These are phyloP conservation scores for Salarias fasciatus DNA, from an alignment of 2,797 vertebrate species.

Conservation along the genomic window DNA sequence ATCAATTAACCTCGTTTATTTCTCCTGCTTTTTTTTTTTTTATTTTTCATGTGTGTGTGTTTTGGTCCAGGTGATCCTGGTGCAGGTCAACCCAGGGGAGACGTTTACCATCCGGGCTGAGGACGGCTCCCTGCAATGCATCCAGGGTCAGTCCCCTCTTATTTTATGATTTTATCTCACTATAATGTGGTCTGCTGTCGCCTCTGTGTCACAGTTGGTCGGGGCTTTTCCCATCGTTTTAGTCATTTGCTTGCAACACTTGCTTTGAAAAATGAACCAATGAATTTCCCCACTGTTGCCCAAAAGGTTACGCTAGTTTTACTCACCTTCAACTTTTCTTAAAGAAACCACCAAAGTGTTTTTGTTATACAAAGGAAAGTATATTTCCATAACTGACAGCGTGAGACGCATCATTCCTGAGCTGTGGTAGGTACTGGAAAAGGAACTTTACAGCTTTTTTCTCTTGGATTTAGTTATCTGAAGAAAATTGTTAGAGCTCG, in stretches of 20 bases:
- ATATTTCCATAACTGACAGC: no score
- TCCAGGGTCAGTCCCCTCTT: conserved; percentile 89
- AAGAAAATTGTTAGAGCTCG: no score
- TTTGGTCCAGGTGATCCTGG: conserved; percentile 91
- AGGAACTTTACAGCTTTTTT: no score
- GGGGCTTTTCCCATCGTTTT: conserved; percentile 7
- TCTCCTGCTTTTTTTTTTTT: neutral
- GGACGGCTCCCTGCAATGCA: conserved; percentile 98
- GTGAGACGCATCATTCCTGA: no score
- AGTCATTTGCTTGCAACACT: neutral
- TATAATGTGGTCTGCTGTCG: conserved; percentile 11
- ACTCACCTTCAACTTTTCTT: no score
- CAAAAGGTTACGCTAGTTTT: neutral
- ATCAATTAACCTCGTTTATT: no score
- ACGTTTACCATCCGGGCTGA: conserved; percentile 98
- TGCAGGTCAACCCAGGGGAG: conserved; percentile 99
- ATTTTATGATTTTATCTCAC: conserved; percentile 19
- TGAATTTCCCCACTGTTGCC: neutral
- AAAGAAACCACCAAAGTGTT: no score
- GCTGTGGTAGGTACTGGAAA: no score
- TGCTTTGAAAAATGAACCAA: neutral
- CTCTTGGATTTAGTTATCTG: neutral
- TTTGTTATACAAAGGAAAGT: no score
- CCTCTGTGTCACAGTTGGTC: conserved; percentile 7
- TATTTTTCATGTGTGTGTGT: conserved; percentile 10